phyloP scores from a whole-genome alignment of 2,113 vertebrate species.

The Fregetta grallaria region DNA sequence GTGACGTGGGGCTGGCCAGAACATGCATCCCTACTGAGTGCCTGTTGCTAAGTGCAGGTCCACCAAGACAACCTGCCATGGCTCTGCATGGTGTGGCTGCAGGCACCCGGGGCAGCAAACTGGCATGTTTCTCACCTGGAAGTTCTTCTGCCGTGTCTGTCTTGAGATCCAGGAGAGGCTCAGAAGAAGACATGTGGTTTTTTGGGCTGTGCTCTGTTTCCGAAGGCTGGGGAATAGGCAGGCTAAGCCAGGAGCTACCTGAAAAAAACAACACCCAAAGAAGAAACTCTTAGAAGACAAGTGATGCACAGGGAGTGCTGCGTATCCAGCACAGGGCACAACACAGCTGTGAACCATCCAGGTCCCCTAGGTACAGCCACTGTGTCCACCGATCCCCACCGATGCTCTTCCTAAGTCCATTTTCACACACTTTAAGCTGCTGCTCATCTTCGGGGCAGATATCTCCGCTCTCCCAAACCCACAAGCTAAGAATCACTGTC shows the following conservation, averaged over 20 bases:
- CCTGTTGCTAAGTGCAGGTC: background rate
- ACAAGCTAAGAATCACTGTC: background rate
- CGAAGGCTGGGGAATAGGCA: background rate
- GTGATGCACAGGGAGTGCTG: background rate
- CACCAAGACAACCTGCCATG: background rate
- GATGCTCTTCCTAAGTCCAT: background rate
- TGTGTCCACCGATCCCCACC: background rate
- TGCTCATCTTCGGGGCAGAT: background rate
- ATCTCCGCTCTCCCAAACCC: background rate
- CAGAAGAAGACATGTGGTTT: slow-evolving; percentile 27
- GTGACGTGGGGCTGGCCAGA: background rate
- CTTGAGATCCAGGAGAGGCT: slow-evolving; percentile 58
- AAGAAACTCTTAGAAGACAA: background rate
- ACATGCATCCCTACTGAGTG: rapidly evolving
- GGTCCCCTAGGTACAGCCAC: background rate
- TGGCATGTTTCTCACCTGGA: background rate
- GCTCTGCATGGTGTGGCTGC: background rate
- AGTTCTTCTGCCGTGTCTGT: background rate
- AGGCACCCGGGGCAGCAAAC: background rate
- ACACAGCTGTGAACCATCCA: background rate
- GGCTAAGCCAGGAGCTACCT: slow-evolving; percentile 49
- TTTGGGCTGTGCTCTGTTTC: background rate
- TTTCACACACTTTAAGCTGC: background rate
- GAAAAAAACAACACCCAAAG: background rate
- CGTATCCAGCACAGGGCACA: background rate